Base-by-base conservation (phyloP, 2,113 vertebrate species). In the Vidua chalybeata region DNA sequence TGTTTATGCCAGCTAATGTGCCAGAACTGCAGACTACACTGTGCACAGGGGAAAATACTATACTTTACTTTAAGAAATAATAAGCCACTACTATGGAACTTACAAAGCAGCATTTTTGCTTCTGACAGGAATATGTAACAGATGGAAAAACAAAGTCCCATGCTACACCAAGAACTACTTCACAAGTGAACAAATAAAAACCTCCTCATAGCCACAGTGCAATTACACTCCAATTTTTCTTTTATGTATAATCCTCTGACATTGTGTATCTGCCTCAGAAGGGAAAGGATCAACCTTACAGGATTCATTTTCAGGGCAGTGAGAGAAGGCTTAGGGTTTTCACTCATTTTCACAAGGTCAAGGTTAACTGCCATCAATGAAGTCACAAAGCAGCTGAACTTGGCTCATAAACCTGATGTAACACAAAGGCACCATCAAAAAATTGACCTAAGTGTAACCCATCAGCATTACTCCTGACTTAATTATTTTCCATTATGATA, bases 1-100 rank as follows among this genome's bases (percentile, higher is more conserved):
- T 95, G 95, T 96, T 96, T 97, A 93, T 89, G 86, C 90, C 96
- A 89, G 69, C 75, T 95, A 96, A 96, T 95, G 90, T 94, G 86
- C 84, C 94, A 96, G 94, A 93, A 96, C 86, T 89, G 68, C 76
- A 95, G 88, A 89, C 66, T 94, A 54, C 73, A 28, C 49, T 68
- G 61, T 0, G 6, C 96, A 82, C 62, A 81, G 88, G 94, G 90
- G 92, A 89, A 87, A 96, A 95, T 75, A 87, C 80, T 84, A 72
- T 83, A 78, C 66, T 96, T 68, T 76, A 84, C 81, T 92, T 91
- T 90, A 95, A 89, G 90, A 96, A 96, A 94, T 96, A 93, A 97
- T 87, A 95, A 92, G 41, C 56, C 43, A 78, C 92, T 84, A 58
- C 72, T 58, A 61, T 4, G 43, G 75, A 85, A 91, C 81, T 87